phyloP scores from a whole-genome alignment of 1,140 invertebrate genomes.

The Dreissena rostriformis region DNA sequence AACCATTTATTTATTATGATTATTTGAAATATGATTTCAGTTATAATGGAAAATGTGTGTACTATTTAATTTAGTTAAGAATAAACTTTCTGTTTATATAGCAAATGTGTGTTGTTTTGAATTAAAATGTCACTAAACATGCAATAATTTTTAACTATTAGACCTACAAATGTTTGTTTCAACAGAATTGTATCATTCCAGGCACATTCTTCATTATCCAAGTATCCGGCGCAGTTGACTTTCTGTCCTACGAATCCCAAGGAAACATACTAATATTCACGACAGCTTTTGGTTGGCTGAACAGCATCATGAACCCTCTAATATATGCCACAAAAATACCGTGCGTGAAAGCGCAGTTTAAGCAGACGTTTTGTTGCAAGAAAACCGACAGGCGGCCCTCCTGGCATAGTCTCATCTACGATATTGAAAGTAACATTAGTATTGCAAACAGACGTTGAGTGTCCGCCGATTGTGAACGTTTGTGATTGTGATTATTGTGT shows the following conservation, averaged over 20 bases:
- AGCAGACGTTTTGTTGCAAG: slow-evolving; percentile 47
- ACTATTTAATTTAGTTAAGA: too few relatives aligned
- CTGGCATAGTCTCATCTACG: slow-evolving; percentile 18
- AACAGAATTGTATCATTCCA: slow-evolving; percentile 37
- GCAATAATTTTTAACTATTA: too few relatives aligned
- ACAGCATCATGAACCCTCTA: slow-evolving; percentile 59
- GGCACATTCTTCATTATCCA: slow-evolving; percentile 47
- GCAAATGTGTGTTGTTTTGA: too few relatives aligned
- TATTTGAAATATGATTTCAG: too few relatives aligned
- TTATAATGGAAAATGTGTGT: too few relatives aligned
- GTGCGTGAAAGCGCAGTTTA: slow-evolving; percentile 43
- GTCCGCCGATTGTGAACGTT: not conserved
- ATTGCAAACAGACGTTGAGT: not conserved
- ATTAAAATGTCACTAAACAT: too few relatives aligned
- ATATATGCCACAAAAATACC: slow-evolving; percentile 61
- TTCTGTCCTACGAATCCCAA: slow-evolving; percentile 14
- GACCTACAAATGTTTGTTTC: too few relatives aligned
- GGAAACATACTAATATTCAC: slow-evolving; percentile 53
- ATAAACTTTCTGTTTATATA: too few relatives aligned
- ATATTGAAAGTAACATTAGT: slow-evolving; percentile 4
- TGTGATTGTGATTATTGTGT: too few relatives aligned
- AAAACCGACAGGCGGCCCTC: slow-evolving; percentile 9
- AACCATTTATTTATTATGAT: too few relatives aligned
- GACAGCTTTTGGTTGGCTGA: slow-evolving; percentile 43
- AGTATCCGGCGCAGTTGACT: slow-evolving; percentile 23